These are phyloP conservation scores for Clostera curtula DNA, from an alignment of 2,888 invertebrate species.

Conservation along the genomic window DNA sequence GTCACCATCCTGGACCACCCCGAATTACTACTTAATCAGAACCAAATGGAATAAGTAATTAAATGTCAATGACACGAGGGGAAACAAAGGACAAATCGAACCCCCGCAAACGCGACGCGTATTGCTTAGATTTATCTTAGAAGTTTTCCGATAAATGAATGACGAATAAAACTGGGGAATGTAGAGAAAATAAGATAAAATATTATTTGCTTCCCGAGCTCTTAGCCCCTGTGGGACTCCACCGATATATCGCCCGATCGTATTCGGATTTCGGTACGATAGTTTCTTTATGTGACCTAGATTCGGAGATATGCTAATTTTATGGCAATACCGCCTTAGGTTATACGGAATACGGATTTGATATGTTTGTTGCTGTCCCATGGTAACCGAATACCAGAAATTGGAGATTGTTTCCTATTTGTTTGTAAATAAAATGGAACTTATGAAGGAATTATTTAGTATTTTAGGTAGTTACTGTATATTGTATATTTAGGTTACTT, in stretches of 20 bases:
- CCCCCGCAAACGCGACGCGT: slow-evolving; percentile 12
- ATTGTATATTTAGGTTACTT: too few species aligned
- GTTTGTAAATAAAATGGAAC: too few species aligned
- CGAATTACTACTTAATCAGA: slow-evolving; percentile 21
- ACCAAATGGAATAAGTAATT: slow-evolving; percentile 20
- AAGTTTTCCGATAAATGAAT: slow-evolving; percentile 31
- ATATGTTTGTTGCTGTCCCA: too few species aligned
- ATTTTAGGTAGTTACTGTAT: too few species aligned
- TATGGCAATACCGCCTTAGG: too few species aligned
- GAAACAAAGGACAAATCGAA: slow-evolving; percentile 23
- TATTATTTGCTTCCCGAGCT: slow-evolving; percentile 24
- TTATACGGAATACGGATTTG: too few species aligned
- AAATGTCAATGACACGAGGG: slow-evolving; percentile 17
- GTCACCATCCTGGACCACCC: too few species aligned
- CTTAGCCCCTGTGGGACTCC: slow-evolving; percentile 16
- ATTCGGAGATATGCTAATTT: too few species aligned
- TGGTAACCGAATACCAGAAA: too few species aligned
- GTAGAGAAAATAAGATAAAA: slow-evolving; percentile 28
- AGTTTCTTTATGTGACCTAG: slow-evolving; percentile 14
- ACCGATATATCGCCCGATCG: slow-evolving; percentile 20
- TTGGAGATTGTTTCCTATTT: too few species aligned
- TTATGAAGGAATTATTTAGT: too few species aligned
- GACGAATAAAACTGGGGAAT: slow-evolving; percentile 25
- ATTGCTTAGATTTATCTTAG: slow-evolving; percentile 18
- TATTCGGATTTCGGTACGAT: slow-evolving; percentile 16